Evolutionary conservation across 2,113 vertebrate genomes (phyloP), one percentile per base, ranked within the genome.

Genomic region (Coptodon rendalli): DNA sequence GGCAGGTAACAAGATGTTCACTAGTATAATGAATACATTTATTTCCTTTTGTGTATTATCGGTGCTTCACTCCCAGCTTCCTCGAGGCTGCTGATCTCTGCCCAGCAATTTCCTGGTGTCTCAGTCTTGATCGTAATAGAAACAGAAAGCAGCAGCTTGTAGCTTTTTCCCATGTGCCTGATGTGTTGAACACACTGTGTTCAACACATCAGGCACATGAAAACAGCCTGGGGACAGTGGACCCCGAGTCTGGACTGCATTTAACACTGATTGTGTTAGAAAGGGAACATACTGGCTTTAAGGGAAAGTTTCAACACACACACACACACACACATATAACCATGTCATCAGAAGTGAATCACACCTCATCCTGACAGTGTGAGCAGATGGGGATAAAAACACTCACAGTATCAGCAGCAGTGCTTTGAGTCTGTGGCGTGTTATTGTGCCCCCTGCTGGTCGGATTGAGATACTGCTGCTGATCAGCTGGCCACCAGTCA

Each of bases 211-310:
- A 63, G 68, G 57, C 56, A 86, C 71, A 50, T 19, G 13, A 16
- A 45, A 45, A 19, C 6, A 50, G 24, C 81, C 52, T 5, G 13
- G 3, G 50, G 84, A 13, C 2, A 5, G 36, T 10, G 12, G 27
- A 3, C 34, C 43, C 24, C 4, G 12, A 13, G 14, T 17, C 31
- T 56, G 85, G 31, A 61, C 45, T n/a, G 36, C 48, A 16, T 50
- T 48, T 90, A 83, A 90, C 89, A 59, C 90, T 91, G 36, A 92
- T 92, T 2, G 19, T 88, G 85, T 85, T 29, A 40, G 90, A 93
- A 84, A 57, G 87, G 53, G 22, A 87, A 76, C 90, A 56, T 86
- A 82, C 80, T 90, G 85, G 38, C 87, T 87, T 8, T 6, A 38
- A 68, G 87, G 85, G 66, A 29, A 2, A 16, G 9, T 79, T 14